phyloP scores from a whole-genome alignment of 2,113 vertebrate genomes.

The Toxotes jaculatrix region DNA sequence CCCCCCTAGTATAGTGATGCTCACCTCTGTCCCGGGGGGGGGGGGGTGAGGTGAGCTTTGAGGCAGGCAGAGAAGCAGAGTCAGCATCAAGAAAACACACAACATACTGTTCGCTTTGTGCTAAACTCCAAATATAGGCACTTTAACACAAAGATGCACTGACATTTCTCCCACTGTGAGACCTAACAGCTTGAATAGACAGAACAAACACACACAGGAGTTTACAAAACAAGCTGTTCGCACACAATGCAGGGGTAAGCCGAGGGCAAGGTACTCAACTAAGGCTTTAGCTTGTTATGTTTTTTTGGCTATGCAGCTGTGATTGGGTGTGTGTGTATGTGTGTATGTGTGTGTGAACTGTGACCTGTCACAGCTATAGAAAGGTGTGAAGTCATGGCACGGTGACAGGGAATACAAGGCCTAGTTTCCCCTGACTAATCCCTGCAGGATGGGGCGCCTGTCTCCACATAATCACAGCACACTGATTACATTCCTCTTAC shows the following conservation, averaged over 20 bases:
- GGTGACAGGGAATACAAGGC: slow-evolving; percentile 35
- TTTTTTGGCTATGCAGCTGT: slow-evolving; percentile 38
- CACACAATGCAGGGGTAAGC: slow-evolving; percentile 53
- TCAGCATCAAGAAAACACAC: slow-evolving; percentile 58
- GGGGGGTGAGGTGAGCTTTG: slow-evolving; percentile 56
- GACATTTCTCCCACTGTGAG: slow-evolving; percentile 35
- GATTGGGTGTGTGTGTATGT: slow-evolving; percentile 15
- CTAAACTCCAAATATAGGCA: slow-evolving; percentile 26
- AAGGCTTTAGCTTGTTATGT: slow-evolving; percentile 25
- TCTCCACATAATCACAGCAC: slow-evolving; percentile 35
- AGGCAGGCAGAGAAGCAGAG: slow-evolving; percentile 43
- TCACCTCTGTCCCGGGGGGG: neutral
- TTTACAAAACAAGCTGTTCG: slow-evolving; percentile 57
- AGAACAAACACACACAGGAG: slow-evolving; percentile 41
- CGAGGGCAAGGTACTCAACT: slow-evolving; percentile 51
- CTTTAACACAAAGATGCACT: slow-evolving; percentile 48
- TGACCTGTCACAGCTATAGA: slow-evolving; percentile 54
- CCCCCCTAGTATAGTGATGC: neutral
- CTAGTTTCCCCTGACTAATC: slow-evolving; percentile 52
- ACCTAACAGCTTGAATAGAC: slow-evolving; percentile 39
- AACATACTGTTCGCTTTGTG: slow-evolving; percentile 19
- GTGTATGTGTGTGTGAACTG: slow-evolving; percentile 26
- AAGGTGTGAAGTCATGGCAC: slow-evolving; percentile 63
- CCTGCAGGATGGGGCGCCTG: slow-evolving; percentile 29
- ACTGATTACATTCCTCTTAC: slow-evolving; percentile 28